Conservation (phyloP, 2,888 invertebrate genomes). For the Agrochola macilenta region DNA sequence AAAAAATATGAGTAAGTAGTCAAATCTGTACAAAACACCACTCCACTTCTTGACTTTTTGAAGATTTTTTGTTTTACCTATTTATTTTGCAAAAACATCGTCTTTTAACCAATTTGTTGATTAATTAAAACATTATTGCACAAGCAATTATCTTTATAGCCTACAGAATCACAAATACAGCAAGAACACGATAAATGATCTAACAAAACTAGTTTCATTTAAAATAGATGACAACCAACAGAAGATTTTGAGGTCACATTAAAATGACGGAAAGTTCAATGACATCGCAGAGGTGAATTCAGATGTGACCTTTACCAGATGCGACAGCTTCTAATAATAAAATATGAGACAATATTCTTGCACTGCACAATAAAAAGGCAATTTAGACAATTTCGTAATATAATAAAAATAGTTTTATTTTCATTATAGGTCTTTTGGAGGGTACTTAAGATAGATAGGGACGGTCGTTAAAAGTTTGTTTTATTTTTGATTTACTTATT, state of each 20-base stretch:
- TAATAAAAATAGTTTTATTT: constrained; percentile 15
- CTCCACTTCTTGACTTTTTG: neutral
- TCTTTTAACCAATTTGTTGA: neutral
- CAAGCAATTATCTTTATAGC: neutral
- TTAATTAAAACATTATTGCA: neutral
- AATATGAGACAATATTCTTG: neutral
- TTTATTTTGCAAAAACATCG: neutral
- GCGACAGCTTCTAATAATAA: constrained; percentile 18
- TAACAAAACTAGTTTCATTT: constrained; percentile 41
- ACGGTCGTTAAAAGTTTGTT: neutral
- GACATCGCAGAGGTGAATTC: constrained; percentile 54
- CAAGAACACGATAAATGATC: constrained; percentile 17
- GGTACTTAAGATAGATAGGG: neutral
- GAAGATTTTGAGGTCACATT: constrained; percentile 52
- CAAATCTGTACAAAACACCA: too few species aligned
- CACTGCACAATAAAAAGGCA: constrained; percentile 13
- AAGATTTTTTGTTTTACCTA: too few species aligned
- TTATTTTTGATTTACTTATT: neutral
- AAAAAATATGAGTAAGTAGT: neutral
- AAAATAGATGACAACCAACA: constrained; percentile 43
- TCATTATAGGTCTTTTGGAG: constrained; percentile 16
- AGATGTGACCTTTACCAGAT: constrained; percentile 50
- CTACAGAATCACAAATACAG: neutral
- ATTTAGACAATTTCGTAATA: constrained; percentile 16
- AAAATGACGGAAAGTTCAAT: constrained; percentile 63